Conservation (phyloP, 2,797 vertebrate species). For the Takifugu ocellatus region DNA sequence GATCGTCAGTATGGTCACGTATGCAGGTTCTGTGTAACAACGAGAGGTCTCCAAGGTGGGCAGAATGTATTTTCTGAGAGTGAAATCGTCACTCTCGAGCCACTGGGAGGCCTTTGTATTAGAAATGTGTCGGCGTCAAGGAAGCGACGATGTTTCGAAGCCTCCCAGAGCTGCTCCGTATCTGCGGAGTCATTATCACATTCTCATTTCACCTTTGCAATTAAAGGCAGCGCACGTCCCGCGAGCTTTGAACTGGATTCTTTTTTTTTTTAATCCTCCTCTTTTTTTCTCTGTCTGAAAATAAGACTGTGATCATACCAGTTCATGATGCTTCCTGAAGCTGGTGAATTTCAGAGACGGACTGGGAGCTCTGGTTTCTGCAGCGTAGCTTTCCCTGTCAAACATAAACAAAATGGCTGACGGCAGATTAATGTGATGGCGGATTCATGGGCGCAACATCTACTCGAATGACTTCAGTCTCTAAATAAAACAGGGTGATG, state of each 20-base stretch:
- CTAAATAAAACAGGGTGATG: not conserved
- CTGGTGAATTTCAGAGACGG: too few species aligned
- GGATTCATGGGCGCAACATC: too few species aligned
- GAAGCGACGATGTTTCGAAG: constrained; percentile 24
- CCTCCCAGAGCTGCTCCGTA: constrained; percentile 22
- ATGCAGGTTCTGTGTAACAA: too few species aligned
- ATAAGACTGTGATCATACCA: too few species aligned
- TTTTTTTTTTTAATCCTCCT: not conserved
- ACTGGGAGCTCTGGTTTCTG: too few species aligned
- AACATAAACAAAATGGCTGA: too few species aligned
- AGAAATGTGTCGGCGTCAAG: constrained; percentile 35
- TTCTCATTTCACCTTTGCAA: constrained; percentile 26
- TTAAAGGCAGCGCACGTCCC: constrained; percentile 22
- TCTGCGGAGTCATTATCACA: constrained; percentile 26
- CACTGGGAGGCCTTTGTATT: constrained; percentile 30
- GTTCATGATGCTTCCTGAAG: too few species aligned
- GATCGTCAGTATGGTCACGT: too few species aligned
- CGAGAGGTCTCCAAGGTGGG: too few species aligned
- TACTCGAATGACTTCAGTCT: too few species aligned
- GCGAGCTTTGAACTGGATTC: not conserved
- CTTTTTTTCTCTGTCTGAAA: not conserved
- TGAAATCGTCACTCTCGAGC: constrained; percentile 9
- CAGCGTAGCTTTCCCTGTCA: too few species aligned
- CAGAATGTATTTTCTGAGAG: constrained; percentile 1
- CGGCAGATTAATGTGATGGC: too few species aligned